Conservation (phyloP, 2,797 vertebrate genomes). For the Falco berigora region DNA sequence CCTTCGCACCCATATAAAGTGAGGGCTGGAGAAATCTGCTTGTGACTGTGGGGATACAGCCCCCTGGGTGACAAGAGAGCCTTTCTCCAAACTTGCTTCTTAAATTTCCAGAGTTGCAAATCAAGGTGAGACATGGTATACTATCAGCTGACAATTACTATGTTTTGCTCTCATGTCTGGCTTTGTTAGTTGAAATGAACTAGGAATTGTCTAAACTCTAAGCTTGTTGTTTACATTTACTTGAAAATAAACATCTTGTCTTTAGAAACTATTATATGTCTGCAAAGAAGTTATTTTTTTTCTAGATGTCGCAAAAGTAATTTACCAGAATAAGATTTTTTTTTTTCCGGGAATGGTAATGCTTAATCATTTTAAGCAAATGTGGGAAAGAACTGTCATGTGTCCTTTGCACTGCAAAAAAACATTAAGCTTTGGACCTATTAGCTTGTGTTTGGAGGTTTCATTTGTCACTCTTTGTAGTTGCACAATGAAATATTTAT, state of each 20-base stretch:
- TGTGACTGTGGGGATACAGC: background rate
- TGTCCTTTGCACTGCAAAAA: slow-evolving; percentile 20
- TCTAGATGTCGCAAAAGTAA: background rate
- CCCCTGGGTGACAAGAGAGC: background rate
- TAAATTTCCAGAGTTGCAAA: background rate
- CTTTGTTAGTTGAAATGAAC: background rate
- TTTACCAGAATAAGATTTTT: slow-evolving; percentile 23
- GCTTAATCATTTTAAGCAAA: slow-evolving; percentile 31
- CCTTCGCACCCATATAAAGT: background rate
- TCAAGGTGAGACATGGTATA: background rate
- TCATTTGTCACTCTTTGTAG: slow-evolving; percentile 17
- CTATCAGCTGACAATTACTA: background rate
- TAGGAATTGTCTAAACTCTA: background rate
- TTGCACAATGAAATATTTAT: slow-evolving; percentile 54
- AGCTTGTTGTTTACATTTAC: background rate
- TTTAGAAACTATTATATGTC: slow-evolving; percentile 14
- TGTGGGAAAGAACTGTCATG: slow-evolving; percentile 29
- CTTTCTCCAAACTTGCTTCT: background rate
- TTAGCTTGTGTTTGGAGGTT: slow-evolving; percentile 21
- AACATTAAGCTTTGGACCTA: slow-evolving; percentile 41
- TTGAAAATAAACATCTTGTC: slow-evolving; percentile 16
- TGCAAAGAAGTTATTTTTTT: background rate
- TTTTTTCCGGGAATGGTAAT: background rate
- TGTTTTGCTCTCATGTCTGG: background rate
- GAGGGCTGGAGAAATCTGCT: background rate